Evolutionary conservation across 1,140 invertebrate genomes (phyloP).

Genomic region (Leguminivora glycinivorella): DNA sequence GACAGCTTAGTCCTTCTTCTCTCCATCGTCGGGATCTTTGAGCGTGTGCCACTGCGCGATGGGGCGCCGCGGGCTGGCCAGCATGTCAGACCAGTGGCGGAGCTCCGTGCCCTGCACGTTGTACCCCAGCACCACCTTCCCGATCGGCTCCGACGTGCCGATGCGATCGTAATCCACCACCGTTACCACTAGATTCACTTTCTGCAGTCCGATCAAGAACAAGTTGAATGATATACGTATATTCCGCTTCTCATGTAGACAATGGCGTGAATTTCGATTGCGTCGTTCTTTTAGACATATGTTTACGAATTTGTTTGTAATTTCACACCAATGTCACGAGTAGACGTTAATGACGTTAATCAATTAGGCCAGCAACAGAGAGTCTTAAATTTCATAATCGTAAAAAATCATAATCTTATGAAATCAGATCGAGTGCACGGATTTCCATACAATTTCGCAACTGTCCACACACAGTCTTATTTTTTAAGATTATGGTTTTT

Average conservation of each 20-base stretch:
- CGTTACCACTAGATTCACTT: slow-evolving; percentile 98
- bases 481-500: too few relatives aligned
- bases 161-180: slow-evolving; percentile 99
- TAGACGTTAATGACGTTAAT: too few relatives aligned
- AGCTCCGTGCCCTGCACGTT: slow-evolving; percentile 98
- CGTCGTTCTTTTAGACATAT: background rate
- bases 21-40: slow-evolving; percentile 96
- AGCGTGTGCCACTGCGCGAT: slow-evolving; percentile 99
- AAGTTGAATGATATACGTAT: slow-evolving; percentile 3
- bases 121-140: slow-evolving; percentile 97
- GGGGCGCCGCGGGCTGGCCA: slow-evolving; percentile 97
- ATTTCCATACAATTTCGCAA: too few relatives aligned
- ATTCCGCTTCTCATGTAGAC: background rate
- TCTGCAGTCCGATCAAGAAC: slow-evolving; percentile 83
- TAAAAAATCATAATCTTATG: too few relatives aligned
- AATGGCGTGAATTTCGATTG: background rate
- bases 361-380: too few relatives aligned
- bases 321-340: too few relatives aligned
- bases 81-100: slow-evolving; percentile 99
- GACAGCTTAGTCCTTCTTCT: slow-evolving; percentile 89
- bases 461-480: too few relatives aligned
- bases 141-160: slow-evolving; percentile 99
- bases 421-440: too few relatives aligned
- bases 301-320: background rate
- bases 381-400: too few relatives aligned